Conservation (phyloP, 92 coral and sea anemone species). For the Anthopleura xanthogrammica region DNA sequence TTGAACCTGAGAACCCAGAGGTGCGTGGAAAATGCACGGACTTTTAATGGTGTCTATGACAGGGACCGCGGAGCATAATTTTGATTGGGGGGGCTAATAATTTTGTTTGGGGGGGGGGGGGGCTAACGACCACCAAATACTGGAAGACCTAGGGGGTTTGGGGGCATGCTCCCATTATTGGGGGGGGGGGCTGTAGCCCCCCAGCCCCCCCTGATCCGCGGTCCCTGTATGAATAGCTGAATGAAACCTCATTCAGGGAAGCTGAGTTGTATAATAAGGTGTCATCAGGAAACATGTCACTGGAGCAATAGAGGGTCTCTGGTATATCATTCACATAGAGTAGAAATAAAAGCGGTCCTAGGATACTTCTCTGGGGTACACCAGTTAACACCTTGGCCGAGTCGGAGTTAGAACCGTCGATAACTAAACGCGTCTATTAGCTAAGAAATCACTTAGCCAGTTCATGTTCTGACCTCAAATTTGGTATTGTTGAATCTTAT, state of each 20-base stretch:
- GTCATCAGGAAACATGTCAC: slow-evolving; percentile 48
- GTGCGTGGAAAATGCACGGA: too few relatives aligned
- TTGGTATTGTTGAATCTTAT: slow-evolving; percentile 28
- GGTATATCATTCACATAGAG: slow-evolving; percentile 34
- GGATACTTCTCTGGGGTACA: slow-evolving; percentile 31
- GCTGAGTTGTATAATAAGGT: slow-evolving; percentile 22
- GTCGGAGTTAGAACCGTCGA: slow-evolving; percentile 29
- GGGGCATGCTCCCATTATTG: too few relatives aligned
- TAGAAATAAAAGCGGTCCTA: slow-evolving; percentile 21
- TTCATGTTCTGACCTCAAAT: slow-evolving; percentile 13
- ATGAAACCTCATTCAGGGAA: slow-evolving; percentile 3
- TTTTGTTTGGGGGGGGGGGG: too few relatives aligned
- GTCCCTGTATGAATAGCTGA: too few relatives aligned
- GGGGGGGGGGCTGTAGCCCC: too few relatives aligned
- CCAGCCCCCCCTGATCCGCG: too few relatives aligned
- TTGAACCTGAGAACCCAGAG: too few relatives aligned
- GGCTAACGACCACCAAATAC: too few relatives aligned
- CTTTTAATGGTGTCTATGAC: too few relatives aligned
- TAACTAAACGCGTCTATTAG: slow-evolving; percentile 31
- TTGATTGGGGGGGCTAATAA: too few relatives aligned
- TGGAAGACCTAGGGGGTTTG: too few relatives aligned
- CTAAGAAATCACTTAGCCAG: slow-evolving; percentile 29
- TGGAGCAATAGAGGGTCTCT: slow-evolving; percentile 19
- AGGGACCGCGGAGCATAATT: too few relatives aligned
- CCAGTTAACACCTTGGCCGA: slow-evolving; percentile 35